Base-by-base conservation (phyloP, 2,888 invertebrate genomes). In the Onchidella celtica region DNA sequence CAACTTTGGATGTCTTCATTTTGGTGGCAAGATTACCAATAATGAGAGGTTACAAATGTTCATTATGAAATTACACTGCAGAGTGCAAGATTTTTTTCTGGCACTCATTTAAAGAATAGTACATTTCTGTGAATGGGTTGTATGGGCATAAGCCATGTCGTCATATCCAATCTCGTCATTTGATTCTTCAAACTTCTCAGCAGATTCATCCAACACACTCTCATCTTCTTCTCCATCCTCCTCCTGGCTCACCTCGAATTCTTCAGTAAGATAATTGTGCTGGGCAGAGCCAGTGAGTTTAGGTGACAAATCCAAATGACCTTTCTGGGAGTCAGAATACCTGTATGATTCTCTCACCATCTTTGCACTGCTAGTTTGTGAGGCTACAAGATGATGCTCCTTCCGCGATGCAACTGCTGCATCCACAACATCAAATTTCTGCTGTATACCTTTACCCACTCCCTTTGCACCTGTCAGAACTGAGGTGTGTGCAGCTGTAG, bases 101-200 rank as follows among this genome's bases (percentile, higher is more conserved):
- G 14, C 2, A 40, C 24, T 69, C 14, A 17, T 32, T 57, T 72
- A 72, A 2, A 57, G 57, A 72, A 72, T n/a, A n/a, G 32, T 57
- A 29, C 72, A 72, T 11, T 34, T 55, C 57, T 72, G 55, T 72
- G 72, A 55, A 57, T 72, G 55, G 32, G 3, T 3, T 6, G n/a
- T 72, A 55, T 32, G 55, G 55, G 1, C 34, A 11, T 2, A 14
- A 6, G 55, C 14, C n/a, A 32, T 32, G 9, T n/a, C 24, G 3
- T 17, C 36, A 36, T 38, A 36, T 17, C 61, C 36, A 4, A n/a
- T 34, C 36, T 74, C 38, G 6, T 74, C 27, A 1, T 55, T 47
- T 21, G 6, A 14, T 27, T 61, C 63, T 4, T 74, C 38, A 2
- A 1, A 24, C 38, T 74, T 38, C 38, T 61, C 38, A n/a, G 11